These are phyloP conservation scores for Parochlus steinenii DNA, from an alignment of 2,888 invertebrate species.

Conservation along the genomic window DNA sequence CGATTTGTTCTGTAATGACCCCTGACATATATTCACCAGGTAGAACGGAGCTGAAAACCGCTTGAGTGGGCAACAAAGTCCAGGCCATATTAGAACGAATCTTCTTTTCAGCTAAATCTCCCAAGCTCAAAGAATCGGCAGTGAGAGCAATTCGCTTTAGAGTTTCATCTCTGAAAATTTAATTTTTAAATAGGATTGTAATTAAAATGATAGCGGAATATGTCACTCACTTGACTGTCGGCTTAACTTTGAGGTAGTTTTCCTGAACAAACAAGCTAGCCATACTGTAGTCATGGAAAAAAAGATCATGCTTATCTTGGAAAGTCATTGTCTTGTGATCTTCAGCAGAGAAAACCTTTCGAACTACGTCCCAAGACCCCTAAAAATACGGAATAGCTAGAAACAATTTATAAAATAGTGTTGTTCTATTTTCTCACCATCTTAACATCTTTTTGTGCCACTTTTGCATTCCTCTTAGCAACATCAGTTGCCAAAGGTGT, in stretches of 20 bases:
- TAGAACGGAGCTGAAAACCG: constrained; percentile 77
- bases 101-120: constrained; percentile 68
- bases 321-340: constrained; percentile 64
- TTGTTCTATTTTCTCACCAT: constrained; percentile 36
- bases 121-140: constrained; percentile 71
- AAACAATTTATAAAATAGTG: constrained; percentile 5
- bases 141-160: constrained; percentile 56
- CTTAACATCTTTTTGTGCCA: constrained; percentile 65
- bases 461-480: constrained; percentile 40
- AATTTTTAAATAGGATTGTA: background rate
- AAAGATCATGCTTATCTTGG: constrained; percentile 72
- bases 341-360: constrained; percentile 69
- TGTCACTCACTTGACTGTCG: constrained; percentile 45
- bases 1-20: constrained; percentile 56
- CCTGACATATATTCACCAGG: constrained; percentile 80
- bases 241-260: constrained; percentile 76
- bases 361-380: constrained; percentile 88
- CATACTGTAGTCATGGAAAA: constrained; percentile 93
- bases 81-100: constrained; percentile 72
- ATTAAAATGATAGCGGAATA: constrained; percentile 1
- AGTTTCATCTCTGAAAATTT: constrained; percentile 34
- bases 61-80: constrained; percentile 74
- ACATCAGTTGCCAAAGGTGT: constrained; percentile 36
- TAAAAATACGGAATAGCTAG: constrained; percentile 21
- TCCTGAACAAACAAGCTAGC: constrained; percentile 96